These are phyloP conservation scores for Theretra japonica DNA, from an alignment of 2,888 invertebrate genomes.

Conservation along the genomic window DNA sequence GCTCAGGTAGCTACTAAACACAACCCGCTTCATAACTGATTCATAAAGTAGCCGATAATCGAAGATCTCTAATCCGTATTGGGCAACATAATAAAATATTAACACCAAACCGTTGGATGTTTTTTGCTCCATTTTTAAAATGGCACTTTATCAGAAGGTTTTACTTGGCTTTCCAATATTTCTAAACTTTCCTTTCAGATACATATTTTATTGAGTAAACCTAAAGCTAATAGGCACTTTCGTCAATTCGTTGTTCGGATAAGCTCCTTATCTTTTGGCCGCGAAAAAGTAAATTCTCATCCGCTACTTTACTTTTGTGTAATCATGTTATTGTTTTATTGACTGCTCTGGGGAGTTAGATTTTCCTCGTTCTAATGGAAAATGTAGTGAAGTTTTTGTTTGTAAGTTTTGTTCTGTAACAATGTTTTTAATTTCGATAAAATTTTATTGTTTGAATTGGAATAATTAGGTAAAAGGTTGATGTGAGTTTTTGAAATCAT, in stretches of 20 bases:
- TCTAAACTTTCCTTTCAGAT: conserved; percentile 43
- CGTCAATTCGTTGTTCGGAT: conserved; percentile 37
- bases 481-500: too few species aligned
- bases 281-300: conserved; percentile 30
- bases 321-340: conserved; percentile 27
- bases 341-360: not conserved
- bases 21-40: not conserved
- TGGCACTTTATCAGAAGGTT: conserved; percentile 33
- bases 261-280: conserved; percentile 37
- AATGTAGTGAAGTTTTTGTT: not conserved
- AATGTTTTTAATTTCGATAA: too few species aligned
- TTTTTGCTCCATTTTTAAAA: conserved; percentile 11
- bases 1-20: not conserved
- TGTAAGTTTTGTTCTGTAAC: too few species aligned
- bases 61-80: conserved; percentile 5
- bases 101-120: not conserved
- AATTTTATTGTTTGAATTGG: too few species aligned
- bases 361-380: conserved; percentile 7
- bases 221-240: conserved; percentile 35
- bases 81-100: conserved; percentile 15
- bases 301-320: conserved; percentile 25
- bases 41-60: not conserved
- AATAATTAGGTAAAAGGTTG: too few species aligned
- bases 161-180: conserved; percentile 37
- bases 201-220: conserved; percentile 39